phyloP scores from a whole-genome alignment of 2,888 invertebrate species.

The Pyrrhosoma nymphula region DNA sequence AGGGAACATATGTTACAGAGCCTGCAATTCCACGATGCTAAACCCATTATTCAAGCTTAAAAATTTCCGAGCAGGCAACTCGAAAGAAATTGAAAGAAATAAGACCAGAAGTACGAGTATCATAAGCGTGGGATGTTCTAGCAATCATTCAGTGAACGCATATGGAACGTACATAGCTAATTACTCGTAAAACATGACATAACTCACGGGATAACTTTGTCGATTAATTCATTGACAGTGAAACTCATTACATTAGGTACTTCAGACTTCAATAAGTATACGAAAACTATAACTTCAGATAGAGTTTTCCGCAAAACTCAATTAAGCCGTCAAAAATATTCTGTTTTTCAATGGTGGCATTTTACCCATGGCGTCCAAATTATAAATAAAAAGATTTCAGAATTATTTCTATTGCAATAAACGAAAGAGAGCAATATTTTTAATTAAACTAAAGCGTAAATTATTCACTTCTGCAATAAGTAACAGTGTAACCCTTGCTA shows the following conservation, averaged over 20 bases:
- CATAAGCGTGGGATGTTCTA: neutral
- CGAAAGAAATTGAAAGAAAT: neutral
- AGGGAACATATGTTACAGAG: neutral
- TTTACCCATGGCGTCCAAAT: too few relatives aligned
- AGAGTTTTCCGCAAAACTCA: too few relatives aligned
- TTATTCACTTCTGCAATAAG: too few relatives aligned
- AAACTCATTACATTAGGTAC: neutral
- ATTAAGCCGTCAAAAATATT: too few relatives aligned
- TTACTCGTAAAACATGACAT: neutral
- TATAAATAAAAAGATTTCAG: too few relatives aligned
- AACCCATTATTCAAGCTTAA: constrained; percentile 15
- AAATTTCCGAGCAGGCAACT: neutral
- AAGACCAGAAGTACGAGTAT: neutral
- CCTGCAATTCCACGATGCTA: neutral
- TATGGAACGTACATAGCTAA: neutral
- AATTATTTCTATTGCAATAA: too few relatives aligned
- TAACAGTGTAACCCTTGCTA: too few relatives aligned
- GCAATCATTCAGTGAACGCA: neutral
- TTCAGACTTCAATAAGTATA: too few relatives aligned
- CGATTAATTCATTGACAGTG: neutral
- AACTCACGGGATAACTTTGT: neutral
- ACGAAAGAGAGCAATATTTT: too few relatives aligned
- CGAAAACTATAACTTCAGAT: too few relatives aligned
- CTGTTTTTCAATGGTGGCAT: too few relatives aligned
- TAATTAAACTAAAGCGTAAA: too few relatives aligned